phyloP scores from a whole-genome alignment of 2,113 vertebrate genomes.

The Paratilapia polleni region DNA sequence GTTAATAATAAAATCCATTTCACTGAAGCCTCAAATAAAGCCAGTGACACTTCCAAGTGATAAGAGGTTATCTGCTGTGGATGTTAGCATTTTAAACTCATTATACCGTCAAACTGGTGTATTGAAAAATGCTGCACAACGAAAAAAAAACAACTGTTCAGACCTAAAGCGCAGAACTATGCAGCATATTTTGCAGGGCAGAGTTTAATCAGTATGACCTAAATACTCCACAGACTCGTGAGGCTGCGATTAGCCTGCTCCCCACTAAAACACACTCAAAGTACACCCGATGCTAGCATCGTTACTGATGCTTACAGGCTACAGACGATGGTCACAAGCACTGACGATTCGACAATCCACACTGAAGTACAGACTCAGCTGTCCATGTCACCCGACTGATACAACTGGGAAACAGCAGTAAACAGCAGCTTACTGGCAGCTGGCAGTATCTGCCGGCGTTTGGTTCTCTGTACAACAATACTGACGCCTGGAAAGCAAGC shows the following conservation, averaged over 20 bases:
- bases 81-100: too few relatives aligned
- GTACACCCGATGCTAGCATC: too few relatives aligned
- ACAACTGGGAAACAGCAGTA: background rate
- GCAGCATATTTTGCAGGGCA: conserved; percentile 17
- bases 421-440: background rate
- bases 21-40: too few relatives aligned
- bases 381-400: background rate
- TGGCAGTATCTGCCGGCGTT: conserved; percentile 1
- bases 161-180: background rate
- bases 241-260: conserved; percentile 30
- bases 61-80: too few relatives aligned
- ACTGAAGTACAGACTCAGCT: background rate
- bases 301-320: background rate
- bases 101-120: too few relatives aligned
- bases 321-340: background rate
- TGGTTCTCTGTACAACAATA: background rate
- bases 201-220: conserved; percentile 59
- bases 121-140: background rate
- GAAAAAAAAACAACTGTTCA: background rate
- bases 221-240: conserved; percentile 43
- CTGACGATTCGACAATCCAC: background rate
- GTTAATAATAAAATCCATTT: too few relatives aligned
- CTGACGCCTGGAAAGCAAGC: background rate
- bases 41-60: too few relatives aligned
- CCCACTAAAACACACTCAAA: background rate